These are phyloP conservation scores for Archips crataeganus DNA, from an alignment of 2,888 invertebrate species.

Conservation along the genomic window DNA sequence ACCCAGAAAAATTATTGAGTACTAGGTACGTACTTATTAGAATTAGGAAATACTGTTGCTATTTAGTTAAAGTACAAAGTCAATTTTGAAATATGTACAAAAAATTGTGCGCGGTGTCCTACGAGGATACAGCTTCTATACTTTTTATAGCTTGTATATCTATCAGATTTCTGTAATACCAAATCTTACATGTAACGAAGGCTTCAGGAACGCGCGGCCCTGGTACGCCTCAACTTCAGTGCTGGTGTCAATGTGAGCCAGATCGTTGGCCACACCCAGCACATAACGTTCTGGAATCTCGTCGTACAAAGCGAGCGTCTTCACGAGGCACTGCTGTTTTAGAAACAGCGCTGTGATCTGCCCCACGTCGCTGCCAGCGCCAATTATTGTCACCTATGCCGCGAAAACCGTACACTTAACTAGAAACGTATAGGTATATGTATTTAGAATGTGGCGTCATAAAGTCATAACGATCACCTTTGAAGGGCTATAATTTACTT, in stretches of 20 bases:
- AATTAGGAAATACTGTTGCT: too few relatives aligned
- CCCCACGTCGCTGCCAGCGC: constrained; percentile 76
- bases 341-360: constrained; percentile 68
- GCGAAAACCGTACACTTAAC: not conserved
- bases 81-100: too few relatives aligned
- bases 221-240: constrained; percentile 71
- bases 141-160: too few relatives aligned
- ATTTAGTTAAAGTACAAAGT: too few relatives aligned
- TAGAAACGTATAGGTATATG: not conserved
- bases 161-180: not conserved
- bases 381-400: constrained; percentile 70
- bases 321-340: constrained; percentile 72
- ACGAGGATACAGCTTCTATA: too few relatives aligned
- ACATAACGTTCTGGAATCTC: constrained; percentile 61
- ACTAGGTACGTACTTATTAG: too few relatives aligned
- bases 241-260: constrained; percentile 78
- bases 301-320: constrained; percentile 70
- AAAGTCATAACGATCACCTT: too few relatives aligned
- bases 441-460: too few relatives aligned
- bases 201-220: constrained; percentile 65
- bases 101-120: too few relatives aligned
- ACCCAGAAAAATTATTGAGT: too few relatives aligned
- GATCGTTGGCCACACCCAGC: constrained; percentile 70
- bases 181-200: constrained; percentile 63
- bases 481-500: too few relatives aligned